Evolutionary conservation across 2,888 invertebrate species (phyloP).

Genomic region (Limnephilus rhombicus): DNA sequence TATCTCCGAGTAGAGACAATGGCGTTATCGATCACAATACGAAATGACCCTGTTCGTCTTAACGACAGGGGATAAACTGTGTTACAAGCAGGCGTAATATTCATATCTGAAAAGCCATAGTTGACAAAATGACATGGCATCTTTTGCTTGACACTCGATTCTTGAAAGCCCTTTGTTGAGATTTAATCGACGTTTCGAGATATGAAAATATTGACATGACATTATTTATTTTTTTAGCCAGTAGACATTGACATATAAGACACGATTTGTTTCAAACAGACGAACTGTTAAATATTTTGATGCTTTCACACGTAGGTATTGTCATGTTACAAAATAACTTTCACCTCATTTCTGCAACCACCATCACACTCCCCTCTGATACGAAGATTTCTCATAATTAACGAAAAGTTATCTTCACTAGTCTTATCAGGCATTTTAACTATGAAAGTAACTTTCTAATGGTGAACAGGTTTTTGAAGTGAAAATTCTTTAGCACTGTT

Average conservation of each 20-base stretch:
- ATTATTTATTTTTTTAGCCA: neutral
- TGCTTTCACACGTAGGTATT: neutral
- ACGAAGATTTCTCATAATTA: too few relatives aligned
- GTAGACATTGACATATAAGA: neutral
- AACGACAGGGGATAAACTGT: slow-evolving; percentile 2
- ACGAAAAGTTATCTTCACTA: too few relatives aligned
- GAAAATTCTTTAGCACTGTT: too few relatives aligned
- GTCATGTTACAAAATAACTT: neutral
- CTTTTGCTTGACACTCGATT: neutral
- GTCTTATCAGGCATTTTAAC: too few relatives aligned
- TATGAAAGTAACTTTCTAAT: too few relatives aligned
- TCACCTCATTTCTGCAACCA: neutral
- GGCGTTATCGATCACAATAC: slow-evolving; percentile 23
- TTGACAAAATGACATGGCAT: neutral
- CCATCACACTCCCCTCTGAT: too few relatives aligned
- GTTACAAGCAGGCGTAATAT: neutral
- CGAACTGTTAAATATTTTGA: neutral
- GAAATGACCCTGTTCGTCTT: slow-evolving; percentile 25
- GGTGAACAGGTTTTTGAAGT: too few relatives aligned
- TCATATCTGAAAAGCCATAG: neutral
- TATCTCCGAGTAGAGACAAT: slow-evolving; percentile 9
- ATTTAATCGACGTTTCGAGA: neutral
- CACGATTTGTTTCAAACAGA: neutral
- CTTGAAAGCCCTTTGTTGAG: neutral
- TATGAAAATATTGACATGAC: neutral